Base-by-base conservation (phyloP, 2,113 vertebrate species). In the Colaptes auratus region DNA sequence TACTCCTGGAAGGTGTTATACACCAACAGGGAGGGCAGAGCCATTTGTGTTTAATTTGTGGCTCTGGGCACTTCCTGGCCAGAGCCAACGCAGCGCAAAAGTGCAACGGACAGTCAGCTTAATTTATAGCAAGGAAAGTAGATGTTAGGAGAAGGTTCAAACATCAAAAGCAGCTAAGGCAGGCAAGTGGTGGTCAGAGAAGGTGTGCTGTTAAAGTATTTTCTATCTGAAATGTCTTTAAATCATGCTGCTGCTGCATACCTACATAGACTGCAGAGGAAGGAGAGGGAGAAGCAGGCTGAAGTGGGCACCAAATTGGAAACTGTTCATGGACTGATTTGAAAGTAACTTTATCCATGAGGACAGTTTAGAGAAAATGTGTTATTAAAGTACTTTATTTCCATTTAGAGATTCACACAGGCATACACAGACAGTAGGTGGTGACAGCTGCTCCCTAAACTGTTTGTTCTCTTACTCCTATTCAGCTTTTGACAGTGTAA, bases 381-480 rank as follows among this genome's bases (percentile, higher is more conserved):
- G 96, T 97, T 96, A 96, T 96, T 97, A 95, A 96, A 96, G 93
- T 93, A 94, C 94, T 97, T 97, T 96, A 92, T 96, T 96, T 94
- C 90, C 97, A 96, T 97, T 96, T 96, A 96, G 93, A 91, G 92
- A 94, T 93, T 95, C 95, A 94, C 88, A 95, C 91, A 95, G 92
- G 95, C 95, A 97, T 93, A 94, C 91, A 91, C 89, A 95, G 95
- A 95, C 96, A 96, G 94, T 95, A 94, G 96, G 95, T 92, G 78
- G 96, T 96, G 95, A 97, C 90, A 90, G 91, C 91, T 95, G 90
- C 93, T 96, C 86, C 90, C 91, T 91, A 93, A 95, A 88, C 93
- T 93, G 82, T 94, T 95, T 96, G 96, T 97, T 97, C 97, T 97
- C 96, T 97, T 94, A 96, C 92, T 86, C 75, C 96, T 94, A 95